Percentiles rank a stretch among this genome's conserved stretches.
These are phyloP conservation scores for Hirtodrosophila cameraria DNA, from an alignment of 2,888 invertebrate species.

Conservation along the genomic window DNA sequence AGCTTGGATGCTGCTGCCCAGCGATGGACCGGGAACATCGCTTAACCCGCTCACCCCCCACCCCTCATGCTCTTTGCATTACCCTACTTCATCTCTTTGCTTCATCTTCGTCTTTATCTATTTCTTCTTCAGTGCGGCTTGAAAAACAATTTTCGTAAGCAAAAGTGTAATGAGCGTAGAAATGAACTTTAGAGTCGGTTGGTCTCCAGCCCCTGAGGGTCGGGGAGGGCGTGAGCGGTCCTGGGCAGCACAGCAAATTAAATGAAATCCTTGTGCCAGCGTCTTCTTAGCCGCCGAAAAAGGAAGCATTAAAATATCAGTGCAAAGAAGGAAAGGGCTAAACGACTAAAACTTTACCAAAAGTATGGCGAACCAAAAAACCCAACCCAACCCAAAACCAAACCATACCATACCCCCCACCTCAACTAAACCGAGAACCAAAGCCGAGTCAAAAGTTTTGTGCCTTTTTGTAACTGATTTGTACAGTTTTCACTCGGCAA, in stretches of 20 bases:
- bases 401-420: slow-evolving; percentile 3
- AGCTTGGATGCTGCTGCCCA: slow-evolving; percentile 53
- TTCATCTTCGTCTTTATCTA: slow-evolving; percentile 63
- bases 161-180: slow-evolving; percentile 79
- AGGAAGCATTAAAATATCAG: slow-evolving; percentile 78
- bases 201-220: slow-evolving; percentile 21
- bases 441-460: slow-evolving; percentile 65
- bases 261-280: slow-evolving; percentile 73
- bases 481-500: slow-evolving; percentile 61
- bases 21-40: slow-evolving; percentile 39
- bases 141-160: slow-evolving; percentile 79
- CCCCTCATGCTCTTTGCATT: slow-evolving; percentile 3
- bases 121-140: slow-evolving; percentile 74
- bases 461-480: slow-evolving; percentile 73
- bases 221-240: slow-evolving; percentile 9
- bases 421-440: slow-evolving; percentile 35
- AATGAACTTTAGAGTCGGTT: slow-evolving; percentile 72
- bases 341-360: slow-evolving; percentile 73
- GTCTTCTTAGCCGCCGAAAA: slow-evolving; percentile 46
- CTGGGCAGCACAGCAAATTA: slow-evolving; percentile 59
- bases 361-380: slow-evolving; percentile 56
- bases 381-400: slow-evolving; percentile 8
- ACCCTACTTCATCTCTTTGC: slow-evolving; percentile 35
- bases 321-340: slow-evolving; percentile 71
- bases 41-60: slow-evolving; percentile 30